Conservation (phyloP, 2,888 invertebrate genomes). For the Harmothoe impar region DNA sequence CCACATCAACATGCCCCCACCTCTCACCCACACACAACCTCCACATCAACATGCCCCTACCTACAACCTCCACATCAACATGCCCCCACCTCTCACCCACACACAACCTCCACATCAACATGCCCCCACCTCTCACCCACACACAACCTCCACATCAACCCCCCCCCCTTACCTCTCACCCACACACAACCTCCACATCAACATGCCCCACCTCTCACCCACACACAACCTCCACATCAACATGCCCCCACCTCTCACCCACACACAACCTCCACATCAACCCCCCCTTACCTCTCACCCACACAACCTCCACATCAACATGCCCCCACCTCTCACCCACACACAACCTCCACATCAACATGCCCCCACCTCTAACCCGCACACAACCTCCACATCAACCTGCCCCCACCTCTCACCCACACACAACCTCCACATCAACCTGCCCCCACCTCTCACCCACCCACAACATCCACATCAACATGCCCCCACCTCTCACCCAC, state of each 20-base stretch:
- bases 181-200: neutral
- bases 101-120: neutral
- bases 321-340: neutral
- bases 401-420: neutral
- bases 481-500: neutral
- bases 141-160: neutral
- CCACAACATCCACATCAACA: too few relatives aligned
- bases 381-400: neutral
- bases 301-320: neutral
- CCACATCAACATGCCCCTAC: neutral
- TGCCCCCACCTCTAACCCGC: neutral
- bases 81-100: neutral
- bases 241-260: neutral
- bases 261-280: neutral
- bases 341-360: neutral
- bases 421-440: neutral
- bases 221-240: neutral
- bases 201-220: neutral
- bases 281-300: conserved; percentile 9
- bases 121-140: neutral
- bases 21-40: neutral
- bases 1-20: neutral
- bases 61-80: neutral
- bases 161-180: neutral
- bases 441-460: too few relatives aligned